Base-by-base conservation (phyloP, 2,888 invertebrate genomes). In the Drosophila neutralis region DNA sequence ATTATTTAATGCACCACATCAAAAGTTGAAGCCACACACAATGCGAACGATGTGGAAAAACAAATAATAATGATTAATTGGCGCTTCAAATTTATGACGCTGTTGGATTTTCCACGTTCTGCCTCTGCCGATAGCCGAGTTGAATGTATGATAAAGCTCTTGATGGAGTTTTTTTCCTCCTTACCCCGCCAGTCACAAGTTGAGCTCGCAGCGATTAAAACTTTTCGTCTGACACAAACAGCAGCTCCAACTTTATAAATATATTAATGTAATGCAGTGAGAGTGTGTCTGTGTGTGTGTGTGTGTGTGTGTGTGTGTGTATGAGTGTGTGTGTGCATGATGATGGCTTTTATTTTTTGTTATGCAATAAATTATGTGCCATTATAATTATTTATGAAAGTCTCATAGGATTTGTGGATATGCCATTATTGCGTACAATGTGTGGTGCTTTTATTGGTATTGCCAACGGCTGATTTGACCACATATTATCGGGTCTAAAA, bases 71-170 rank as follows among this genome's bases (percentile, higher is more conserved):
- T 87, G 83, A 87, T 87, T 88, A 87, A 87, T 87, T 87, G 87
- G 87, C 88, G 82, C 85, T 82, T 84, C 83, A 76, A 87, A 87
- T 87, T 87, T 88, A 88, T 83, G 87, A 87, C 83, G 77, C 78
- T 74, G 82, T 73, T 70, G 76, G 66, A 62, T 66, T 69, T 54
- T 64, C 52, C 45, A 42, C 60, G 33, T 3, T 40, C 10, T 21
- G 76, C 62, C 77, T 33, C 10, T 18, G 76, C 57, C 77, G 84
- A 84, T 81, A 85, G 78, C 80, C 82, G 76, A 82, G 86, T 87
- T 86, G 87, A 87, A 87, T 80, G 86, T 82, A 86, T 86, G 86
- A 86, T 86, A 86, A 86, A 86, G 82, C 65, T 36, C 53, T 51
- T 57, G 57, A 61, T 63, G 67, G 71, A 69, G 52, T 74, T 74